Conservation (phyloP, 2,888 invertebrate genomes). For the Parnassius smintheus region DNA sequence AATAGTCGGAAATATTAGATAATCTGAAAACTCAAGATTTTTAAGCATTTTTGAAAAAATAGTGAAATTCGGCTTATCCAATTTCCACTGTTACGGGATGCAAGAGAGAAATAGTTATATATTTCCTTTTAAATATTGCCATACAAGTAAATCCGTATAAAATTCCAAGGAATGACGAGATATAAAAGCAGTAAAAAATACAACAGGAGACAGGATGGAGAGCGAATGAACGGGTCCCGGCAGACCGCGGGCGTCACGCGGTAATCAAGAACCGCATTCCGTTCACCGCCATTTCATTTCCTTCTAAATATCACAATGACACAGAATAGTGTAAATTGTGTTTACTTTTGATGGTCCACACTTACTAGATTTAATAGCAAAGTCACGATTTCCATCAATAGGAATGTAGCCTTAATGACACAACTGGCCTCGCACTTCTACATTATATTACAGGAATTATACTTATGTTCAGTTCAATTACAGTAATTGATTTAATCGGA, state of each 20-base stretch:
- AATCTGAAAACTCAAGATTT: too few species aligned
- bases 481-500: too few species aligned
- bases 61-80: too few species aligned
- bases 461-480: too few species aligned
- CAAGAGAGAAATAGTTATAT: too few species aligned
- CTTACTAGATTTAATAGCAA: slow-evolving; percentile 7
- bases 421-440: background rate
- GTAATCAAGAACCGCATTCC: slow-evolving; percentile 22
- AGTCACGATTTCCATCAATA: slow-evolving; percentile 13
- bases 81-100: too few species aligned
- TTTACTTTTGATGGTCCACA: slow-evolving; percentile 17
- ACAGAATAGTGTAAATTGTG: slow-evolving; percentile 6
- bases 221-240: slow-evolving; percentile 11
- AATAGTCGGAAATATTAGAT: too few species aligned
- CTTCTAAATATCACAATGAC: slow-evolving; percentile 21
- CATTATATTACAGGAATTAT: too few species aligned
- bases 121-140: too few species aligned
- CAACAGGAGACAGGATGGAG: slow-evolving; percentile 11
- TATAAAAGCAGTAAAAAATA: slow-evolving; percentile 2
- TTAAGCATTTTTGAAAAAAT: too few species aligned
- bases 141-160: too few species aligned
- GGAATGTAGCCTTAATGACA: slow-evolving; percentile 11
- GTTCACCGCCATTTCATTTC: slow-evolving; percentile 20
- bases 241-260: slow-evolving; percentile 8
- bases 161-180: too few species aligned